These are phyloP conservation scores for Zhengitettix transpicula DNA, from an alignment of 2,888 invertebrate species.

Conservation along the genomic window DNA sequence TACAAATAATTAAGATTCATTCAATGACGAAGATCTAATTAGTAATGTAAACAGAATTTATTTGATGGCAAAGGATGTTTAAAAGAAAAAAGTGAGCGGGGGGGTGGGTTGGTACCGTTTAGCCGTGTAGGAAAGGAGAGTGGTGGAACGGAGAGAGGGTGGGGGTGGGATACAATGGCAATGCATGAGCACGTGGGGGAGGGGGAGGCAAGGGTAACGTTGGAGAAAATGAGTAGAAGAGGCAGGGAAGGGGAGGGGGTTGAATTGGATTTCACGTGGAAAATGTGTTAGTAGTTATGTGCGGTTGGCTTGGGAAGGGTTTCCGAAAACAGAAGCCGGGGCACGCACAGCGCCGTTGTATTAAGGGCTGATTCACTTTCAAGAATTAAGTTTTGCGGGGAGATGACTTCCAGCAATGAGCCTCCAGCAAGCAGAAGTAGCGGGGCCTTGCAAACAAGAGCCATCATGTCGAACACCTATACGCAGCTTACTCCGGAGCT, in stretches of 20 bases:
- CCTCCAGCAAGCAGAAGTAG: background rate
- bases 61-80: conserved; percentile 7
- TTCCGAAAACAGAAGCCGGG: background rate
- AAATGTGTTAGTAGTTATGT: conserved; percentile 3
- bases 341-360: background rate
- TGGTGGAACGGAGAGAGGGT: background rate
- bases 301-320: background rate
- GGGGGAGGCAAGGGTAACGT: background rate
- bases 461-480: too few relatives aligned
- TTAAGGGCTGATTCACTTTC: background rate
- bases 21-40: conserved; percentile 14
- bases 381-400: background rate
- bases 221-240: background rate
- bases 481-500: too few relatives aligned
- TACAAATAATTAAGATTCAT: conserved; percentile 15
- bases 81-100: conserved; percentile 6
- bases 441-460: too few relatives aligned
- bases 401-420: background rate
- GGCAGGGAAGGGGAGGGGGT: background rate
- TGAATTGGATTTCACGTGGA: conserved; percentile 10
- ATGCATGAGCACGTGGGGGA: background rate
- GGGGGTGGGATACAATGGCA: background rate
- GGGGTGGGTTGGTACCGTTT: conserved; percentile 1
- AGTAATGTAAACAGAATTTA: conserved; percentile 13
- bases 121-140: background rate